Conservation (phyloP, 1,140 invertebrate species). For the Drosophila saltans region DNA sequence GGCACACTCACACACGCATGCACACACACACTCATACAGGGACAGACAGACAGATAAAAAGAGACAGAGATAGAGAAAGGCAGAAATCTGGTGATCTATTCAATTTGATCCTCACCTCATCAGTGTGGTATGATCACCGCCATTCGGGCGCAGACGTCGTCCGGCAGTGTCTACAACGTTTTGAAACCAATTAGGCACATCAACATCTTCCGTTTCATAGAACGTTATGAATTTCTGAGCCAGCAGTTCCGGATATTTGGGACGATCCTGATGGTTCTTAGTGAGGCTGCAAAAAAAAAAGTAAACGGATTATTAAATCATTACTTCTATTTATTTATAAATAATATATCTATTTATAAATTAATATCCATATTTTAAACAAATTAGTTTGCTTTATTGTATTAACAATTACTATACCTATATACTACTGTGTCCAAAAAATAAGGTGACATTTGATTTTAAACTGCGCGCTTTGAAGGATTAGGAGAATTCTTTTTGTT, state of each 20-base stretch:
- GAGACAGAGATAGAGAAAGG: neutral
- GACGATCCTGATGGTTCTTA: conserved; percentile 95
- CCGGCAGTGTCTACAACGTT: conserved; percentile 82
- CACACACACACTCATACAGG: conserved; percentile 20
- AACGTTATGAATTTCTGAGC: conserved; percentile 94
- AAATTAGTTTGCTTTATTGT: too few relatives aligned
- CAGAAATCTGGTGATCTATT: neutral
- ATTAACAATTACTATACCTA: too few relatives aligned
- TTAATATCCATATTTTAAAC: too few relatives aligned
- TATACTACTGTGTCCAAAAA: too few relatives aligned
- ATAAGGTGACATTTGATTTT: too few relatives aligned
- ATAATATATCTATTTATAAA: too few relatives aligned
- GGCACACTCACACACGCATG: conserved; percentile 15
- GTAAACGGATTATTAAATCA: conserved; percentile 1
- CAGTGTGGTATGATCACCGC: conserved; percentile 61
- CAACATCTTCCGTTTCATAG: conserved; percentile 88
- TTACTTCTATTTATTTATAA: too few relatives aligned
- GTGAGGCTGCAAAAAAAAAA: conserved; percentile 89
- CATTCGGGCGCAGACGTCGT: conserved; percentile 51
- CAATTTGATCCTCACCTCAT: conserved; percentile 61
- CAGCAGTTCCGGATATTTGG: conserved; percentile 96
- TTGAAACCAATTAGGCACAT: conserved; percentile 91
- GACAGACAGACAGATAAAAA: neutral
- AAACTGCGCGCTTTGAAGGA: too few relatives aligned
- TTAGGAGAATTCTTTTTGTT: too few relatives aligned